Evolutionary conservation across 2,888 invertebrate species (phyloP).

Genomic region (Cheilosia scutellata): DNA sequence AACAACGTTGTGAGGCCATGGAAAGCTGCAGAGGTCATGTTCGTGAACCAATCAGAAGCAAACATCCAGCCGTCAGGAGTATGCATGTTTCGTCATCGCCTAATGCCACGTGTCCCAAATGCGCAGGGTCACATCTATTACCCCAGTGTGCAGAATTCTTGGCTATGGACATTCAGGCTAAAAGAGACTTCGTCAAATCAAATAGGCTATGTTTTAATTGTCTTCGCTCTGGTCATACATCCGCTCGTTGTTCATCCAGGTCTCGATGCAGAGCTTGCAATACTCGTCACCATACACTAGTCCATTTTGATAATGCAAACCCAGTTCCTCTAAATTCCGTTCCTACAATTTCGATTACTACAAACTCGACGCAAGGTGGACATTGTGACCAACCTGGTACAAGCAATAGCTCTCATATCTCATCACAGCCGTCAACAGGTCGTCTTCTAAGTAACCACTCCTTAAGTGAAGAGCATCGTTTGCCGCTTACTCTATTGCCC

Average conservation of each 20-base stretch:
- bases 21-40: slow-evolving; percentile 24
- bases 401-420: neutral
- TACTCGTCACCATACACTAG: neutral
- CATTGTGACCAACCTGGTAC: neutral
- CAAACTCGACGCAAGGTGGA: neutral
- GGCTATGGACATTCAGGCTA: neutral
- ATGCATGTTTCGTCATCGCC: neutral
- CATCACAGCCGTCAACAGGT: neutral
- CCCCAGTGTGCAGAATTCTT: too few relatives aligned
- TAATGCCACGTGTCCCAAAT: too few relatives aligned
- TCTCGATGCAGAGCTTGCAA: slow-evolving; percentile 1
- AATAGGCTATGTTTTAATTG: slow-evolving; percentile 8
- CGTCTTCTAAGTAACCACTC: slow-evolving; percentile 6
- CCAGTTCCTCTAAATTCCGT: too few relatives aligned
- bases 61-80: neutral
- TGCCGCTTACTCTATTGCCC: neutral
- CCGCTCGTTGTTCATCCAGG: neutral
- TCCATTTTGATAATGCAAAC: neutral
- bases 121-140: too few relatives aligned
- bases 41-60: neutral
- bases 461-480: neutral
- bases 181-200: slow-evolving; percentile 20
- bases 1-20: too few relatives aligned
- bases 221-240: slow-evolving; percentile 1
- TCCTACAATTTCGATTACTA: too few relatives aligned